Conservation (phyloP, 2,113 vertebrate species). For the Poeciliopsis retropinna region DNA sequence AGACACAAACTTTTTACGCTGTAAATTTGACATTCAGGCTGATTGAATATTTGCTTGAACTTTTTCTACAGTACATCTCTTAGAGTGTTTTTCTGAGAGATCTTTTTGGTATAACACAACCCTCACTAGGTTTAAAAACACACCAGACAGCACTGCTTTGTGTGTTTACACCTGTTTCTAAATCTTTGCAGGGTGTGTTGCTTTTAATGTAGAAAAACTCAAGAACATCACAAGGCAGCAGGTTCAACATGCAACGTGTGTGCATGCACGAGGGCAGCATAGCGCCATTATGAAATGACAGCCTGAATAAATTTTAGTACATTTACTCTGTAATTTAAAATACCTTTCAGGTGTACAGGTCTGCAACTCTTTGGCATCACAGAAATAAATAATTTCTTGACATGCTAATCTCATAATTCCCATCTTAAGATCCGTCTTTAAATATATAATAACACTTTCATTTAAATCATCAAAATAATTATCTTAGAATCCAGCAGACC, state of each 20-base stretch:
- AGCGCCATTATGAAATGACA: too few relatives aligned
- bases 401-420: neutral
- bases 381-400: neutral
- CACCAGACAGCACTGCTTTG: slow-evolving; percentile 16
- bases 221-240: slow-evolving; percentile 15
- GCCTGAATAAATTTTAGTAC: neutral
- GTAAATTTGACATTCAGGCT: slow-evolving; percentile 37
- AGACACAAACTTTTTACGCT: slow-evolving; percentile 29
- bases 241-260: slow-evolving; percentile 31
- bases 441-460: too few relatives aligned
- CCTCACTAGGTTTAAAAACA: slow-evolving; percentile 3
- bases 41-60: slow-evolving; percentile 20
- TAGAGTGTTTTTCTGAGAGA: neutral
- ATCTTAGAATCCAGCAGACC: neutral
- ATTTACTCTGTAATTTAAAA: neutral
- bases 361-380: neutral
- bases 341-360: neutral
- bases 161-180: neutral
- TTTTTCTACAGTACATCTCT: neutral
- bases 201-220: slow-evolving; percentile 30
- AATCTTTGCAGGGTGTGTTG: neutral
- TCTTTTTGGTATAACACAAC: neutral
- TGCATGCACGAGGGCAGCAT: slow-evolving; percentile 8
- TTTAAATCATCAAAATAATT: neutral
- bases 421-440: neutral